Percentiles rank a stretch among this genome's conserved stretches.
Conservation (phyloP, 2,888 invertebrate species). For the Nomada fabriciana region DNA sequence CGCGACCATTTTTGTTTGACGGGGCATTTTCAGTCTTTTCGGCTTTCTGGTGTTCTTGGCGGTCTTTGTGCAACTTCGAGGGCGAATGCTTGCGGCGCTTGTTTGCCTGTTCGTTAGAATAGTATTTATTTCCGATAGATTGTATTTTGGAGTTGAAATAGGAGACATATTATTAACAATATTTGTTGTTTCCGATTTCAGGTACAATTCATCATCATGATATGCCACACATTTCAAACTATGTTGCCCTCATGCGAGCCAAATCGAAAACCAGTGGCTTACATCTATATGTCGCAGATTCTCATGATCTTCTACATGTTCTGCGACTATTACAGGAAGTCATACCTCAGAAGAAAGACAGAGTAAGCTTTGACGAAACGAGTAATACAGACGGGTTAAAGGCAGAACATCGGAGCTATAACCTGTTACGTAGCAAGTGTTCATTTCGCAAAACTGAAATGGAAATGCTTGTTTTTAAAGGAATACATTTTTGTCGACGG, state of each 20-base stretch:
- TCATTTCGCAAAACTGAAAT: no score
- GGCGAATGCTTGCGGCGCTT: no score
- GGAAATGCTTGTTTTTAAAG: no score
- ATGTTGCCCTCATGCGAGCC: slow-evolving; percentile 86
- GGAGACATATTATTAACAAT: no score
- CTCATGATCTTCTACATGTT: slow-evolving; percentile 89
- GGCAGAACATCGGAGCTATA: neutral
- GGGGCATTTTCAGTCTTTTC: neutral
- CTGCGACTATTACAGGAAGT: slow-evolving; percentile 88
- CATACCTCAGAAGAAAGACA: slow-evolving; percentile 84
- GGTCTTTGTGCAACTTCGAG: no score
- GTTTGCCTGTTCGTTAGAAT: neutral
- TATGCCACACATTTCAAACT: slow-evolving; percentile 86
- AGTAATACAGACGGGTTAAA: slow-evolving; percentile 16
- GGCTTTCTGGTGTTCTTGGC: neutral
- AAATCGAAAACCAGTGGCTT: slow-evolving; percentile 85
- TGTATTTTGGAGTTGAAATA: no score
- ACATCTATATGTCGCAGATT: slow-evolving; percentile 88
- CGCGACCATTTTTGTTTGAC: neutral
- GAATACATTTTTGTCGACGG: no score
- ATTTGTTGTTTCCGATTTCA: slow-evolving; percentile 80
- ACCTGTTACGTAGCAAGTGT: neutral
- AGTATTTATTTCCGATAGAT: no score
- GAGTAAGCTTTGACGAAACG: slow-evolving; percentile 54
- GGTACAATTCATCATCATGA: slow-evolving; percentile 89